Percentiles rank a stretch among this genome's conserved stretches.
Evolutionary conservation across 2,888 invertebrate species (phyloP).

Genomic region (Elgonia sp.): DNA sequence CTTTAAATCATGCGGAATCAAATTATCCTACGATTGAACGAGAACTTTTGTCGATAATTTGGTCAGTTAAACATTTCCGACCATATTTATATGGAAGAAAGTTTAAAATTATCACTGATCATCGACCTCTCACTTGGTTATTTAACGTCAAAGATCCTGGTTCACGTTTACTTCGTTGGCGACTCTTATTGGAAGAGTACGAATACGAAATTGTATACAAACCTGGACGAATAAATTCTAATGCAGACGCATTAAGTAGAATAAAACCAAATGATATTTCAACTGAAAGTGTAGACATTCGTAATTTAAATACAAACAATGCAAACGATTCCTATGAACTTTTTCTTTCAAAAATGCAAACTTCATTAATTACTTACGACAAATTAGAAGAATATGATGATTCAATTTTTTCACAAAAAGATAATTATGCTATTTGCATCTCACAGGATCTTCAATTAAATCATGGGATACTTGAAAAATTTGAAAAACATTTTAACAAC

Average conservation of each 20-base stretch:
- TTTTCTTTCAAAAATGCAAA: conserved; percentile 1
- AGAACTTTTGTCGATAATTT: conserved; percentile 25
- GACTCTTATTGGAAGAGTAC: too few species aligned
- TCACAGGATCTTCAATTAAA: background rate
- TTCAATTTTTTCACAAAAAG: conserved; percentile 16
- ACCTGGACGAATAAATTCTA: too few species aligned
- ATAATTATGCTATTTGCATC: conserved; percentile 25
- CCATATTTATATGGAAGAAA: background rate
- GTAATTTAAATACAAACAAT: background rate
- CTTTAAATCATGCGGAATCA: conserved; percentile 45
- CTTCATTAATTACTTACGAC: conserved; percentile 9
- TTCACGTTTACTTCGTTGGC: background rate
- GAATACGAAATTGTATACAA: too few species aligned
- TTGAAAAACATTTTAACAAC: background rate
- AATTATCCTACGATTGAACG: conserved; percentile 42
- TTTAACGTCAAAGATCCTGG: conserved; percentile 2
- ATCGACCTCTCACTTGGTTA: conserved; percentile 21
- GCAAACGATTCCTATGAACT: background rate
- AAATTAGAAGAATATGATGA: conserved; percentile 30
- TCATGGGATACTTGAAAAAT: background rate
- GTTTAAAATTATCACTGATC: conserved; percentile 43
- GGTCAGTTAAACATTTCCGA: too few species aligned
- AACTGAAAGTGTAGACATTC: background rate
- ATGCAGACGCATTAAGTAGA: background rate
- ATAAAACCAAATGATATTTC: background rate